Evolutionary conservation across 2,797 vertebrate species (phyloP), one percentile per base, ranked within the genome.

Genomic region (Oophaga sylvatica): DNA sequence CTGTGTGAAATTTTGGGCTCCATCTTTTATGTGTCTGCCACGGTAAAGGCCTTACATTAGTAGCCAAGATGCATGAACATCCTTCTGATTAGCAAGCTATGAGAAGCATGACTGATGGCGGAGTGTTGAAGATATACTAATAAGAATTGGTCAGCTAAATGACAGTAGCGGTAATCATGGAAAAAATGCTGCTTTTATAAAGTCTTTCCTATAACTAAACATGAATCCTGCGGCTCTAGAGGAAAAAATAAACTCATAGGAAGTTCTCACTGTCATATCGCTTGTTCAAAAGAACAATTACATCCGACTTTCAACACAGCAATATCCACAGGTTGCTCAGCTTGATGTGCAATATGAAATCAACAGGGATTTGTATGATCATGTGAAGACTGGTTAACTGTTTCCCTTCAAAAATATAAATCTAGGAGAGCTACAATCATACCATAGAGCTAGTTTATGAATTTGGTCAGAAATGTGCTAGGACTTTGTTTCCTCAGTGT

Each of bases 271-370:
- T 81, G 79, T 63, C 79, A 81, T 76, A 87, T 81, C 68, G 68
- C 79, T 87, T 87, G 85, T 87, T 87, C 79, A 87, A 53, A 63
- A 65, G 85, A 87, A 76, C 79, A 81, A 87, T 87, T 87, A 75
- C 85, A 87, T 81, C 85, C 85, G 68, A 87, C 26, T 48, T 75
- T 76, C 85, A 48, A 63, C 70, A 62, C 67, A 35, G 70, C 7
- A 59, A 73, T 81, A 75, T 56, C 41, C 83, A 77, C 71, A 85
- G 71, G 83, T 77, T 85, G 59, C 83, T 85, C 48, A 35, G 84
- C 17, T 57, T 48, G 41, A 85, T 78, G 31, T 78, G 45, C 62
- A 19, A 31, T 57, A 57, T 80, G 57, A 80, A 57, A 70, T 71
- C 81, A 83, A 22, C 26, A 6, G 81, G 81, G 65, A 70, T 56